Base-by-base conservation (phyloP, 1,140 invertebrate species). In the Dendrolimus kikuchii region DNA sequence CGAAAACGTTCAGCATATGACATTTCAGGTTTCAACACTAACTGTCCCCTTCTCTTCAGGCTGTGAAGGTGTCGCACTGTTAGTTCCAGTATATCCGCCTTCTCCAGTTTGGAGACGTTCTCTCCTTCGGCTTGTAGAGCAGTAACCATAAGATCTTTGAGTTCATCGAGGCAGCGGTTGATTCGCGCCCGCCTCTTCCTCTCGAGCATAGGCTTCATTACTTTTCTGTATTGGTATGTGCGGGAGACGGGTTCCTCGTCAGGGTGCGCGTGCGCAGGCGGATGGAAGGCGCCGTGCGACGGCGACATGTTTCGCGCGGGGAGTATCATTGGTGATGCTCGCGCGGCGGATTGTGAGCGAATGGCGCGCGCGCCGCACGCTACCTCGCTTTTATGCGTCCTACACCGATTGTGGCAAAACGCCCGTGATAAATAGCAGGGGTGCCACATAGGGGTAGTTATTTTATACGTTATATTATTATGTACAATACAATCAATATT, bases 151-250 rank as follows among this genome's bases (percentile, higher is more conserved):
- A 98, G 88, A 71, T 95, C 94, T 77, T 98, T 98, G 23, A 99
- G 89, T 75, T 97, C 95, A 77, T 96, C 95, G 58, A 99, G 88
- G 78, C 96, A 98, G 48, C 94, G 92, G 88, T 98, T 99, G 84
- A 99, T 98, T 59, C 97, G 90, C 0, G 96, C 96, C 55, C 97
- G 88, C 48, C 97, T 89, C 86, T 96, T 95, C 53, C 97, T 92
- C 82, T 98, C 97, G 73, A 99, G 90, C 91, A 98, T 93, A 38
- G 97, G 97, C 84, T 99, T 99, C 93, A 95, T 96, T 60, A 96
- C 94, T 91, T 96, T 96, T 85, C 95, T 90, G 88, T 96, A 96
- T 69, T 96, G 95, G 77, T 95, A 94, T 59, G 95, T 96, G 66
- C 95, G 89, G 53, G 93, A 95, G 72, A 95, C 93, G 36, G 94